Evolutionary conservation across 2,113 vertebrate genomes (phyloP), one percentile per base, ranked within the genome.

Genomic region (Mobula birostris): DNA sequence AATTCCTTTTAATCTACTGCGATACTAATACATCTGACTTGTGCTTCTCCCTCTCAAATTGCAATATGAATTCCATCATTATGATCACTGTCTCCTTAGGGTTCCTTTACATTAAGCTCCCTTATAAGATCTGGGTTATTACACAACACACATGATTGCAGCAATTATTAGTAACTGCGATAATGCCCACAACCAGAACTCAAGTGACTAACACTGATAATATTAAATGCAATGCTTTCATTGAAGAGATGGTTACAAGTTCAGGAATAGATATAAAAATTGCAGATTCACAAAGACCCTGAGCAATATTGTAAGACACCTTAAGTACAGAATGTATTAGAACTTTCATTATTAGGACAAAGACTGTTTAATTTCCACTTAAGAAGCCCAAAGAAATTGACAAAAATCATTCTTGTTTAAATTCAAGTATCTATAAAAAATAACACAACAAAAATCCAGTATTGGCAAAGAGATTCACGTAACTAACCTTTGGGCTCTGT

Each of bases 351-450:
- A 66, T 66, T 66, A 14, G 63, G 48, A 48, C 68, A 72, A 14
- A 19, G 68, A 72, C 21, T 76, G 21, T 76, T 76, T 21, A 32
- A 78, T 32, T 56, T 83, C 24, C 27, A 88, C 11, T 85, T 15
- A 58, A 85, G 24, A 85, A 21, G 72, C 72, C 77, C 77, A 78
- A 78, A 78, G 29, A 29, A 78, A 32, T 78, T 78, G 77, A 78
- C 77, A 78, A 7, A 66, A 63, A 88, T 29, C 27, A 87, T 48
- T 48, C 48, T 29, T 88, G 29, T 87, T 87, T 19, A n/a, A 74
- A 87, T 27, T 87, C 83, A n/a, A 88, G 85, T 63, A n/a, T 88
- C 12, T 88, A n/a, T 63, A 15, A 63, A 88, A n/a, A 63, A n/a
- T 63, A 24, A 11, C 83, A 88, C 27, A 88, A 27, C 83, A 88